Conservation (phyloP, 1,140 invertebrate genomes). For the Drosophila ambigua region DNA sequence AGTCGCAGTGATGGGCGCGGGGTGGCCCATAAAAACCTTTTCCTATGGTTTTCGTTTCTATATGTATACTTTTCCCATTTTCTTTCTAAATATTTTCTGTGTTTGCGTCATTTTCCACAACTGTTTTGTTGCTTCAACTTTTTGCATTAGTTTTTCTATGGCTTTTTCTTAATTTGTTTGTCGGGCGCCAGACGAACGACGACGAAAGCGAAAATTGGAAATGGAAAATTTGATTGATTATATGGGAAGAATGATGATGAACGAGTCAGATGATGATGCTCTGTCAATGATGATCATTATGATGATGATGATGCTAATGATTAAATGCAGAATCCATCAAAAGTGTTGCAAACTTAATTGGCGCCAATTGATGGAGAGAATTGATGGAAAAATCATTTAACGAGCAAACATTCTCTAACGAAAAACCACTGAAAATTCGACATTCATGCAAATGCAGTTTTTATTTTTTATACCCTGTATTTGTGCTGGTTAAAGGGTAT, state of each 20-base stretch:
- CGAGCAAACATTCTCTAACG: constrained; percentile 9
- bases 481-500: no score
- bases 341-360: constrained; percentile 46
- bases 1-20: no score
- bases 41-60: constrained; percentile 13
- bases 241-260: neutral
- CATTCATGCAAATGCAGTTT: constrained; percentile 5
- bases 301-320: neutral
- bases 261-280: neutral
- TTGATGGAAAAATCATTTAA: constrained; percentile 5
- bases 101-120: constrained; percentile 24
- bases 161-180: constrained; percentile 53
- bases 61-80: constrained; percentile 4
- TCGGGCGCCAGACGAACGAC: constrained; percentile 21
- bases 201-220: constrained; percentile 43
- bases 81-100: constrained; percentile 37
- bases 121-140: constrained; percentile 1
- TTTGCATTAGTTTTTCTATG: constrained; percentile 40
- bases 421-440: constrained; percentile 29
- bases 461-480: no score
- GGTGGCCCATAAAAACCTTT: constrained; percentile 20
- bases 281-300: neutral
- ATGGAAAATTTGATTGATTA: constrained; percentile 56
- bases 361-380: constrained; percentile 48
- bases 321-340: constrained; percentile 24